A percentile compares a stretch with the other conserved stretches of the same genome.
phyloP scores from a whole-genome alignment of 2,113 vertebrate species.

The Xiphophorus maculatus region DNA sequence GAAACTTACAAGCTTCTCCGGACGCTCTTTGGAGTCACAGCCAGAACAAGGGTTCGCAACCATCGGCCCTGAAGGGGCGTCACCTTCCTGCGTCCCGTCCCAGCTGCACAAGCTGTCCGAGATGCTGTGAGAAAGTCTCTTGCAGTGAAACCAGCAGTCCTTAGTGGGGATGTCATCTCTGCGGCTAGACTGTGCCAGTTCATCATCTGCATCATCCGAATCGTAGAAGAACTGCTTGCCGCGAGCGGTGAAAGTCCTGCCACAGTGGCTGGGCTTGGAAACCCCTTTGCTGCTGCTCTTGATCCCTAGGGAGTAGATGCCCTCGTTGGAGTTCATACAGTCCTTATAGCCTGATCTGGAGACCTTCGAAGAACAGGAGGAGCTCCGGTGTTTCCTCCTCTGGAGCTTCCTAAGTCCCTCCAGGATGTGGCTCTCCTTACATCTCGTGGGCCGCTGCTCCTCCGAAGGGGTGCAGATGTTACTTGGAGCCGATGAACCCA shows the following conservation, averaged over 20 bases:
- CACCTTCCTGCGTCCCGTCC: slow-evolving; percentile 73
- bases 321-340: slow-evolving; percentile 96
- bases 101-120: slow-evolving; percentile 90
- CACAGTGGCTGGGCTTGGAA: slow-evolving; percentile 67
- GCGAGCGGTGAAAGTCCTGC: slow-evolving; percentile 51
- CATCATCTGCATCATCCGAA: slow-evolving; percentile 86
- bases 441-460: slow-evolving; percentile 85
- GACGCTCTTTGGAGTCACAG: slow-evolving; percentile 82
- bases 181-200: slow-evolving; percentile 72
- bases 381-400: slow-evolving; percentile 82
- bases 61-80: slow-evolving; percentile 44
- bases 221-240: slow-evolving; percentile 81
- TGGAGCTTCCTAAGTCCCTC: slow-evolving; percentile 90
- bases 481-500: slow-evolving; percentile 87
- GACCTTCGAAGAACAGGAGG: slow-evolving; percentile 81
- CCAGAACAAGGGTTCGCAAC: slow-evolving; percentile 48
- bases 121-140: slow-evolving; percentile 84
- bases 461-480: slow-evolving; percentile 84
- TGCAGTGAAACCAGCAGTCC: slow-evolving; percentile 76
- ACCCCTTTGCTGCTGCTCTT: slow-evolving; percentile 79
- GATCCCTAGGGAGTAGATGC: slow-evolving; percentile 92
- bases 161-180: slow-evolving; percentile 77
- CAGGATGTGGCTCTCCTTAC: slow-evolving; percentile 91
- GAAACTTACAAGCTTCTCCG: slow-evolving; percentile 84
- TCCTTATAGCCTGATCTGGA: slow-evolving; percentile 91